Evolutionary conservation across 64 coral and sea anemone genomes (phyloP).

Genomic region (Montipora foliosa): DNA sequence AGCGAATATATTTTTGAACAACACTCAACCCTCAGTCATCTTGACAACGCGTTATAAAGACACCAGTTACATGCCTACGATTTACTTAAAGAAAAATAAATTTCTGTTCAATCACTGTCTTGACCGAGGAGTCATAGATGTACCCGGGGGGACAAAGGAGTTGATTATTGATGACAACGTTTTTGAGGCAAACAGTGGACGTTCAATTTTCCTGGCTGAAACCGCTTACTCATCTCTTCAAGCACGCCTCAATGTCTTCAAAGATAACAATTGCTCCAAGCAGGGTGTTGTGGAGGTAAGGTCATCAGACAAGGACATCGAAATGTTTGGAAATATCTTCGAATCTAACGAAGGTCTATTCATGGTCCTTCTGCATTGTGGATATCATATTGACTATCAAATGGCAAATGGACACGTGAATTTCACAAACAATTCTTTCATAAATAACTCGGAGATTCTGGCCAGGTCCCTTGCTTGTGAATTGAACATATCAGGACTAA

Average conservation of each 20-base stretch:
- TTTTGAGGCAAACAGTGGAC: slow-evolving; percentile 62
- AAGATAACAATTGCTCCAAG: slow-evolving; percentile 20
- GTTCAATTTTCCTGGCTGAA: slow-evolving; percentile 35
- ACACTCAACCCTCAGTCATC: slow-evolving; percentile 11
- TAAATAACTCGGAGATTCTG: background rate
- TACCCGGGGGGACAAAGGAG: background rate
- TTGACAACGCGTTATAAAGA: background rate
- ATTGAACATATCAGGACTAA: slow-evolving; percentile 45
- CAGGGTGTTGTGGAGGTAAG: slow-evolving; percentile 50
- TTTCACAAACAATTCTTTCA: slow-evolving; percentile 60
- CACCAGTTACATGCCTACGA: background rate
- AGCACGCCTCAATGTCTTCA: slow-evolving; percentile 53
- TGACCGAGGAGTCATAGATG: slow-evolving; percentile 55
- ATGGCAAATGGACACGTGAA: background rate
- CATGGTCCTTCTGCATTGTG: slow-evolving; percentile 61
- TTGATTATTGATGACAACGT: slow-evolving; percentile 46
- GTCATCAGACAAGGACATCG: slow-evolving; percentile 34
- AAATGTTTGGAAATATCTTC: slow-evolving; percentile 62
- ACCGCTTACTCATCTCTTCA: background rate
- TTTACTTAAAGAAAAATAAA: slow-evolving; percentile 38
- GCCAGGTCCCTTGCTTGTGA: background rate
- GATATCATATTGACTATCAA: background rate
- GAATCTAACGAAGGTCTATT: slow-evolving; percentile 38
- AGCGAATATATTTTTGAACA: slow-evolving; percentile 6
- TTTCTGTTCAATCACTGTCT: slow-evolving; percentile 64